Percentiles rank a stretch among this genome's conserved stretches.
Evolutionary conservation across 2,888 invertebrate species (phyloP).

Genomic region (Watsonalla binaria): DNA sequence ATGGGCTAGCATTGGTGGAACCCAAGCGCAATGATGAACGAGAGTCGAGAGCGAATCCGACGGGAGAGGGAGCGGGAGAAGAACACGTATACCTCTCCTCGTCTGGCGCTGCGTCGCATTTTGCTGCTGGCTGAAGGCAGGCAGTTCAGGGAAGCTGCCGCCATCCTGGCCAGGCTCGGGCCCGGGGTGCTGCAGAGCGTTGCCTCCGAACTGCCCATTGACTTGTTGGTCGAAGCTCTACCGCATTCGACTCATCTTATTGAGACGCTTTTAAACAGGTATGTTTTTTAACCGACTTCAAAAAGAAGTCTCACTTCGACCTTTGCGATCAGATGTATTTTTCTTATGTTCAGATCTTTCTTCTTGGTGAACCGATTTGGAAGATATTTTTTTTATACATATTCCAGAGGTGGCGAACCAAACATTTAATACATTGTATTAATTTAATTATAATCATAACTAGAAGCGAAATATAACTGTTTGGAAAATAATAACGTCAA

Average conservation of each 20-base stretch:
- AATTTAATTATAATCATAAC: too few relatives aligned
- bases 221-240: conserved; percentile 91
- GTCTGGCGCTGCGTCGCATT: conserved; percentile 83
- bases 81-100: conserved; percentile 81
- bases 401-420: too few relatives aligned
- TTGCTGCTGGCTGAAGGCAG: conserved; percentile 91
- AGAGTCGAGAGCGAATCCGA: conserved; percentile 84
- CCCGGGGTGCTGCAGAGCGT: conserved; percentile 88
- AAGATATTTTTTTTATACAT: too few relatives aligned
- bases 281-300: conserved; percentile 21
- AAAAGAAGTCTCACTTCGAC: too few relatives aligned
- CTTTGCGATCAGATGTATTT: too few relatives aligned
- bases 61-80: conserved; percentile 80
- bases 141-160: conserved; percentile 94
- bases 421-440: too few relatives aligned
- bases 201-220: conserved; percentile 89
- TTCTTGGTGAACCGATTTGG: too few relatives aligned
- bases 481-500: too few relatives aligned
- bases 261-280: conserved; percentile 89
- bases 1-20: conserved; percentile 56
- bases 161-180: conserved; percentile 88
- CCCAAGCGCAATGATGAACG: conserved; percentile 76
- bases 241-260: conserved; percentile 92
- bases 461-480: too few relatives aligned
- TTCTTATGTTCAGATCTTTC: too few relatives aligned